Evolutionary conservation across 2,113 vertebrate genomes (phyloP).

Genomic region (Sus scrofa): DNA sequence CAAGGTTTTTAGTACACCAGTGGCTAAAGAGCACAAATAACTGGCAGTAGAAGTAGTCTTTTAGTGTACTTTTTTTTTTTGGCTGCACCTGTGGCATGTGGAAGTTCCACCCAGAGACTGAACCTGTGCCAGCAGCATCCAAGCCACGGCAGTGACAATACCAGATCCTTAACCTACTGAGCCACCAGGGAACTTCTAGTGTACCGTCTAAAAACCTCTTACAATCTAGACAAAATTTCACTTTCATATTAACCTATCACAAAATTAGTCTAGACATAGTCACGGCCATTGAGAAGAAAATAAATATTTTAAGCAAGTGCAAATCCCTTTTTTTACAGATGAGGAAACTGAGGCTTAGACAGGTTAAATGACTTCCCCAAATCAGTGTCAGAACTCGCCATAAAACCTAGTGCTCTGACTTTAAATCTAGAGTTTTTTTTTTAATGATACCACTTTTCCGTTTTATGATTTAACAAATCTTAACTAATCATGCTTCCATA

Average conservation of each 20-base stretch:
- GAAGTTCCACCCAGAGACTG: too few species aligned
- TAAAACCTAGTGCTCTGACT: constrained; percentile 28
- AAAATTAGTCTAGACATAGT: constrained; percentile 46
- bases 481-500: constrained; percentile 18
- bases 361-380: neutral
- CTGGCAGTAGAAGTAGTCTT: neutral
- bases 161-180: too few species aligned
- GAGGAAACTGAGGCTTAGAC: constrained; percentile 3
- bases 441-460: neutral
- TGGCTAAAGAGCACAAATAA: constrained; percentile 22
- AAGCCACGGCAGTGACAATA: too few species aligned
- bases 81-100: too few species aligned
- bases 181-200: too few species aligned
- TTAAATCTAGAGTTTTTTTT: constrained; percentile 42
- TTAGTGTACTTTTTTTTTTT: neutral
- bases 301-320: constrained; percentile 33
- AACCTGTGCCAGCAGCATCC: too few species aligned
- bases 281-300: neutral
- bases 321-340: neutral
- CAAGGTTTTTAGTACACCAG: constrained; percentile 31
- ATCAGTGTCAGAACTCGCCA: constrained; percentile 10
- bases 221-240: neutral
- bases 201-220: neutral
- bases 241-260: constrained; percentile 49
- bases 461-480: constrained; percentile 60